phyloP scores from a whole-genome alignment of 2,888 invertebrate species.

The Cataglyphis rosenhaueri region DNA sequence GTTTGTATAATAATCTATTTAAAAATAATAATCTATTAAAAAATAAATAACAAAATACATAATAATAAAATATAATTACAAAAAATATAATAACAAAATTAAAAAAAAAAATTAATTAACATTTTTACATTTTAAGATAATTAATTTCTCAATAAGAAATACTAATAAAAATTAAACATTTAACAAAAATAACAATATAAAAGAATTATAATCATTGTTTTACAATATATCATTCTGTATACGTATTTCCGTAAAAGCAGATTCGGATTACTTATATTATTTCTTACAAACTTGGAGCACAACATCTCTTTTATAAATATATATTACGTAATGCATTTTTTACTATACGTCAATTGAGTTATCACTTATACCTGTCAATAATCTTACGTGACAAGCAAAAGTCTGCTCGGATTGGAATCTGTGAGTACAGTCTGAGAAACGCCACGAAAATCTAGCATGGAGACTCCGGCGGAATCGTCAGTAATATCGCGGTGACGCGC shows the following conservation, averaged over 20 bases:
- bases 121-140: too few relatives aligned
- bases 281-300: background rate
- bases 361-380: background rate
- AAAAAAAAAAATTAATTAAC: background rate
- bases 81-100: background rate
- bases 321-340: background rate
- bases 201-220: background rate
- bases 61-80: too few relatives aligned
- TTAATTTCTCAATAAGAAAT: too few relatives aligned
- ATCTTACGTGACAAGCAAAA: constrained; percentile 5
- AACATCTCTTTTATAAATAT: background rate
- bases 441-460: constrained; percentile 15
- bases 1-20: too few relatives aligned
- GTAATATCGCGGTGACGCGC: constrained; percentile 52
- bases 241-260: background rate
- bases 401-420: background rate
- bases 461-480: constrained; percentile 26
- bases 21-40: too few relatives aligned
- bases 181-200: too few relatives aligned
- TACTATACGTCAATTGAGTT: background rate
- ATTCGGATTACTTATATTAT: background rate
- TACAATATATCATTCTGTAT: background rate
- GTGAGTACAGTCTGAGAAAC: background rate
- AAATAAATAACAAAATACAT: too few relatives aligned
- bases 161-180: too few relatives aligned